phyloP scores from a whole-genome alignment of 2,797 vertebrate species.

The Darevskia nairensis region DNA sequence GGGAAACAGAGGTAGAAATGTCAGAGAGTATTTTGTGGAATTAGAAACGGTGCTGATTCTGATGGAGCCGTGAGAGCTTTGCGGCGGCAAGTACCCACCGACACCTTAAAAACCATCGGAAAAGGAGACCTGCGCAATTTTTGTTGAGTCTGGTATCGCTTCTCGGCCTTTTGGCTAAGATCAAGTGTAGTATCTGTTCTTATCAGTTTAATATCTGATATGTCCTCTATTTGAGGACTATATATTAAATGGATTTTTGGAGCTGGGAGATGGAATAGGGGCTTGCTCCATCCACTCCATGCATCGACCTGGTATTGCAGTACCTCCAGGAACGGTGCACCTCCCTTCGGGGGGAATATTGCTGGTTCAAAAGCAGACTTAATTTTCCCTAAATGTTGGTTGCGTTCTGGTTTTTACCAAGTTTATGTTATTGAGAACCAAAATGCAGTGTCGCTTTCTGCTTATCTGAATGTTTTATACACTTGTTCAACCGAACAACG shows the following conservation, averaged over 20 bases:
- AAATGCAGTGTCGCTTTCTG: fast-evolving
- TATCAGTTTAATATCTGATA: constrained; percentile 73
- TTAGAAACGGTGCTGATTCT: background rate
- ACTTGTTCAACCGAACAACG: no score
- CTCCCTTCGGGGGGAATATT: background rate
- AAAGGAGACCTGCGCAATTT: no score
- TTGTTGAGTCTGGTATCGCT: fast-evolving
- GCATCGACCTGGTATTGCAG: constrained; percentile 64
- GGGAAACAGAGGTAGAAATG: background rate
- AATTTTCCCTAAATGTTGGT: no score
- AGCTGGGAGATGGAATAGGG: constrained; percentile 67
- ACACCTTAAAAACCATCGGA: fast-evolving
- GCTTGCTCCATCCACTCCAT: constrained; percentile 53
- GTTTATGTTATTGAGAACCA: no score
- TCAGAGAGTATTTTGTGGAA: background rate
- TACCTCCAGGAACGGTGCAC: constrained; percentile 54
- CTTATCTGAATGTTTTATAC: no score
- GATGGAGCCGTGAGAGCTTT: no score
- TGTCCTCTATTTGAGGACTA: constrained; percentile 63
- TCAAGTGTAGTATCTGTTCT: constrained; percentile 4
- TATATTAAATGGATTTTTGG: constrained; percentile 71
- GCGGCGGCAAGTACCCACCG: fast-evolving
- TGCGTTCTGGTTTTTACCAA: no score
- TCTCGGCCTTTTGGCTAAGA: no score
- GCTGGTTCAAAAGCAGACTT: background rate